Evolutionary conservation across 2,888 invertebrate species (phyloP), one percentile per base, ranked within the genome.

Genomic region (Incurvaria masculella): DNA sequence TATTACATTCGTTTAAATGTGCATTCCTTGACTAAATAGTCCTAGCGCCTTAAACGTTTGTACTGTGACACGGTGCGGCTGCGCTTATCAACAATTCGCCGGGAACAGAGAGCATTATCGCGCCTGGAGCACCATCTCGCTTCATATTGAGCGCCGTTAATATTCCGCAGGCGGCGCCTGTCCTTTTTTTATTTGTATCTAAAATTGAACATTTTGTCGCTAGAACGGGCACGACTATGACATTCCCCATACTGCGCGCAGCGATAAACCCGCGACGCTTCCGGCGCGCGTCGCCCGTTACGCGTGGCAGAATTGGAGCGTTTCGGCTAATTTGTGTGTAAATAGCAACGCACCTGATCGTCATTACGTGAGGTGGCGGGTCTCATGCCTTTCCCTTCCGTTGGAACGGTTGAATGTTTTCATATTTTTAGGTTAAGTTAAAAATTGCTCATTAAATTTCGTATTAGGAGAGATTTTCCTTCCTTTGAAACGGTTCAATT

Each of bases 101-200:
- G 66, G 71, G 73, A 72, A 74, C 76, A 75, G 73, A 74, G 76
- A 73, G 70, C 69, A 67, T 71, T 76, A 72, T 67, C 73, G 71
- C 69, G 74, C 76, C 76, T 75, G 68, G 69, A 64, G 73, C 69
- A 68, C 67, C 75, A 75, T 73, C 75, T 70, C 70, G 65, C 72
- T 75, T 75, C 72, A 75, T 78, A 75, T 76, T 78, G 73, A 70
- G 68, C 62, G 72, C 74, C 69, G 75, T 78, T 78, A 78, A 75
- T 76, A 78, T 76, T 75, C 78, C 65, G 70, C 59, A 66, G 74
- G 63, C 65, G 66, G 72, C 72, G 74, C 75, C 74, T 71, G 74
- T 74, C 76, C 78, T 78, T 76, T 78, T n/a, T 78, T 76, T 75
- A 76, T 78, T 78, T 75, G 75, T 75, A 75, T 76, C 76, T 73